Conservation (phyloP, 2,888 invertebrate species). For the Pandemis heparana region DNA sequence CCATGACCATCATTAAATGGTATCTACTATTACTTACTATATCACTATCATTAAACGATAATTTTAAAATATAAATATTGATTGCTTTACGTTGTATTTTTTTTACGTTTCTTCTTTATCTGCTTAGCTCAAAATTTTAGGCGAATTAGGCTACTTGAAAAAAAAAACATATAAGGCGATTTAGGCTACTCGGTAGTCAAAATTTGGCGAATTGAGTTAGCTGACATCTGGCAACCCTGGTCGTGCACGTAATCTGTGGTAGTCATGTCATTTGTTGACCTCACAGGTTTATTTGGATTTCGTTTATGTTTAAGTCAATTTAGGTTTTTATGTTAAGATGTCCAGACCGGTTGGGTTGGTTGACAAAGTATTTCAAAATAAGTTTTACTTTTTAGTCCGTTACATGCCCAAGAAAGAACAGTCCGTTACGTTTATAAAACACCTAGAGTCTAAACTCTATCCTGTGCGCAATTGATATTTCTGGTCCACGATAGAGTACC, state of each 20-base stretch:
- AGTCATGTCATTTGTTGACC: slow-evolving; percentile 34
- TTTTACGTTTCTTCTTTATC: too few species aligned
- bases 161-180: too few species aligned
- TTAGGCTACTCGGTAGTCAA: too few species aligned
- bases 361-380: neutral
- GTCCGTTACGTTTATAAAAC: neutral
- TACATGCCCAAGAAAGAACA: neutral
- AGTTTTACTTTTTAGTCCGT: neutral
- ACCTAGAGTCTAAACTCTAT: neutral
- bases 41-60: too few species aligned
- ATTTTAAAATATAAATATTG: too few species aligned
- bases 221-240: too few species aligned
- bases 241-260: slow-evolving; percentile 40
- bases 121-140: too few species aligned
- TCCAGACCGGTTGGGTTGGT: slow-evolving; percentile 4
- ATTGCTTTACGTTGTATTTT: too few species aligned
- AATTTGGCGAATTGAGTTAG: too few species aligned
- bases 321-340: slow-evolving; percentile 5
- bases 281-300: slow-evolving; percentile 7
- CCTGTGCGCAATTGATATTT: neutral
- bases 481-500: neutral
- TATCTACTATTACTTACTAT: too few species aligned
- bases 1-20: too few species aligned
- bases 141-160: too few species aligned
- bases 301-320: neutral